Evolutionary conservation across 2,797 vertebrate genomes (phyloP).

Genomic region (Stomatorhinus walkeri): DNA sequence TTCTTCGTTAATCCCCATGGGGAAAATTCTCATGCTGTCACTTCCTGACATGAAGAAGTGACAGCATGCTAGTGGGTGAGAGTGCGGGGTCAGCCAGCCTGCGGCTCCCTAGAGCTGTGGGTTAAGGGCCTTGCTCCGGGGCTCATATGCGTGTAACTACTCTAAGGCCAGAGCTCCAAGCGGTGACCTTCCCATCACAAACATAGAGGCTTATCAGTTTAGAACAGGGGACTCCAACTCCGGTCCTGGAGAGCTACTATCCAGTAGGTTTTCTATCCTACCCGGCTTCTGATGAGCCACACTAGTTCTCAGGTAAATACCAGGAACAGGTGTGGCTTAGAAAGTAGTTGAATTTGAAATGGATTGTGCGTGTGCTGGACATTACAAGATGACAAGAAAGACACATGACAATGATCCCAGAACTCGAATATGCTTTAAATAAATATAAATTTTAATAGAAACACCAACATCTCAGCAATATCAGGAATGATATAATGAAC

Average conservation of each 20-base stretch:
- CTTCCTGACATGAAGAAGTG: background rate
- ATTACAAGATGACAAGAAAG: background rate
- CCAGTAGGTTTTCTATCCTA: too few relatives aligned
- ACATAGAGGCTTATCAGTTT: background rate
- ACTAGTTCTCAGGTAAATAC: too few relatives aligned
- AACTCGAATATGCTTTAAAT: constrained; percentile 81
- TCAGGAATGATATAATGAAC: constrained; percentile 99
- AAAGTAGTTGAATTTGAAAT: background rate
- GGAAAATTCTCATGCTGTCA: background rate
- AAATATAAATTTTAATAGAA: constrained; percentile 99
- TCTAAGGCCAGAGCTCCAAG: background rate
- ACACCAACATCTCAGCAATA: constrained; percentile 97
- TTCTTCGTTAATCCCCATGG: background rate
- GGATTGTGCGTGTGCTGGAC: background rate
- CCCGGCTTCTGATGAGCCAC: too few relatives aligned
- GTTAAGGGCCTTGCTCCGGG: background rate
- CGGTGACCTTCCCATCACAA: background rate
- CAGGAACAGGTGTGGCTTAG: too few relatives aligned
- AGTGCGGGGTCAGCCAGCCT: background rate
- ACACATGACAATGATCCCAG: background rate
- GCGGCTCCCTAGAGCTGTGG: background rate
- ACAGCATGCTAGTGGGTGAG: background rate
- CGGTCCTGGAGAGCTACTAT: too few relatives aligned
- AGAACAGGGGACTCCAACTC: background rate
- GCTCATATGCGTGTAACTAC: background rate